Evolutionary conservation across 2,888 invertebrate genomes (phyloP), one percentile per base, ranked within the genome.

Genomic region (Trachelus tabidus): DNA sequence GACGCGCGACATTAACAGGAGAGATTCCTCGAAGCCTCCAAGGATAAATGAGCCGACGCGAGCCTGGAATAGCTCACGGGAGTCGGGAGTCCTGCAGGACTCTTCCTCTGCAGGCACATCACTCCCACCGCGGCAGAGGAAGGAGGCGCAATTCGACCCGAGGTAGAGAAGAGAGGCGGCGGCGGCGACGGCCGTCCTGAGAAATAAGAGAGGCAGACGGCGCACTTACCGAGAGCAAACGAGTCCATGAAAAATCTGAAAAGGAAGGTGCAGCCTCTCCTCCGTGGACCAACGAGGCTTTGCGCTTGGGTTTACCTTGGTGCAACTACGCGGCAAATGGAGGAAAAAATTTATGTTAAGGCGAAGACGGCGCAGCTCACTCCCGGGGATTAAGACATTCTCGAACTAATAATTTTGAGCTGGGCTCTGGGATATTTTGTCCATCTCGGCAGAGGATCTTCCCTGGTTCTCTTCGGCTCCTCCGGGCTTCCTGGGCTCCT

Each of bases 41-140:
- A 87, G 86, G 89, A 91, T 90, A 90, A 90, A 91, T 90, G 90
- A 88, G 88, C 87, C 84, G 77, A 86, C 90, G 89, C 90, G 87
- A 87, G 83, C 84, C 82, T 85, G 83, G 90, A 90, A 91, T 91
- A 91, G 89, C 88, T 89, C 87, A 86, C 79, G 79, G 77, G 79
- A 81, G 11, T n/a, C 9, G 80, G 75, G 79, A 37, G 37, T 37
- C 37, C 37, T 12, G 37, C 12, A 3, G 37, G 12, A 37, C 12
- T 12, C 12, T 35, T 35, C 0, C 12, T 12, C 76, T 31, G n/a
- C 73, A 37, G 12, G 12, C 3, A 2, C 56, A 76, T 71, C 68
- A 71, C 75, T 73, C 69, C 68, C 30, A 37, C 71, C 37, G 12
- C 3, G 35, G 3, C 40, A 1, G 40, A 12, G 12, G 40, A 15